These are phyloP conservation scores for Vannuccia rotundouncinata DNA, from an alignment of 2,888 invertebrate genomes.

Conservation along the genomic window DNA sequence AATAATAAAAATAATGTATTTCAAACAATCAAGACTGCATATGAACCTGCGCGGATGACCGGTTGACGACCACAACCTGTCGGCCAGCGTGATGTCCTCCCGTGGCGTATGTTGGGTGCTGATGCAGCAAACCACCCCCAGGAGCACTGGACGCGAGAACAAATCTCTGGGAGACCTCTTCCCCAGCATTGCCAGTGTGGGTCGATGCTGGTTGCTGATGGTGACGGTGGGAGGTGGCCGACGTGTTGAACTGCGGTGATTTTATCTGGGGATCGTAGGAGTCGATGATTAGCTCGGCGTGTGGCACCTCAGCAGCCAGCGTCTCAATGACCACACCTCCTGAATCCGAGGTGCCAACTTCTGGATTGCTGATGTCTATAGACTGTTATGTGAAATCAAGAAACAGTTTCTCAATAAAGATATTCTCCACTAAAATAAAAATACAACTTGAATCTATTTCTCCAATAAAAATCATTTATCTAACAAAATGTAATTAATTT, in stretches of 20 bases:
- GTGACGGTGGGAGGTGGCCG: not conserved
- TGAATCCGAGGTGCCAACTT: not conserved
- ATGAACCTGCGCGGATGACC: constrained; percentile 5
- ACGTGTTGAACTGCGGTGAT: no score
- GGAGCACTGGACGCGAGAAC: not conserved
- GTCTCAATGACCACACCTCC: constrained; percentile 14
- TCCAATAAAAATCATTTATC: no score
- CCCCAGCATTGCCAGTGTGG: not conserved
- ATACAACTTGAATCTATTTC: no score
- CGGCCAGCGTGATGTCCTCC: no score
- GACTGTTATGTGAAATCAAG: no score
- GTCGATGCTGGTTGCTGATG: not conserved
- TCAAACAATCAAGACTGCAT: no score
- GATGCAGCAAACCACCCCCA: not conserved
- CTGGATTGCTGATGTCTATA: no score
- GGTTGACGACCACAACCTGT: not conserved
- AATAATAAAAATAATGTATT: no score
- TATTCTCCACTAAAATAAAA: no score
- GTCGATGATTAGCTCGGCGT: not conserved
- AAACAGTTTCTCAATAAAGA: no score
- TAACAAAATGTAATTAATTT: no score
- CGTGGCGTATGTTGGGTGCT: no score
- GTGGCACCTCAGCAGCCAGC: not conserved
- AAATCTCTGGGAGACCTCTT: not conserved
- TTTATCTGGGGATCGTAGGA: not conserved